Evolutionary conservation across 1,140 invertebrate species (phyloP), one percentile per base, ranked within the genome.

Genomic region (Drosophila nebulosa): DNA sequence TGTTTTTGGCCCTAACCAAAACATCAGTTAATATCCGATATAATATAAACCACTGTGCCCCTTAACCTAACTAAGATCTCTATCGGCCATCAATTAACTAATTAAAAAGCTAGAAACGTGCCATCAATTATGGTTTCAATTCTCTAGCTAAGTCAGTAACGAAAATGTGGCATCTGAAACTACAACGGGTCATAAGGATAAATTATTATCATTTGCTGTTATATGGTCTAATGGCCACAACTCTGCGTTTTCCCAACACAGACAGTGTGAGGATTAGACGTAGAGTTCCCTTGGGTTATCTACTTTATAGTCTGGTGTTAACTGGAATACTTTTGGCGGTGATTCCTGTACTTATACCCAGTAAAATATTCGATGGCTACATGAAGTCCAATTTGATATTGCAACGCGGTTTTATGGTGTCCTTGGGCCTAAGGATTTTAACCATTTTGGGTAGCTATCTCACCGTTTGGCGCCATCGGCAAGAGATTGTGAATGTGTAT

Each of bases 321-420:
- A 51, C 36, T 3, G 7, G 6, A 4, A 1, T 36, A 1, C 9
- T 86, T 0, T 5, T 83, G 1, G 0, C 59, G 5, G 64, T 46
- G 24, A 24, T 74, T 2, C 72, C 69, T 21, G 62, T 12, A 0
- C 55, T 81, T 24, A 1, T 78, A 1, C 67, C 70, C 1, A 16
- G 9, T 1, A 39, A 10, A 10, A 6, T 72, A 0, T 9, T 64
- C n/a, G 63, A 53, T 0, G 62, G 52, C 3, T 86, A 86, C 18
- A 75, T 78, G 3, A 69, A 35, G 14, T 32, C 67, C 42, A 81
- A 81, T 52, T 62, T 81, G 4, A 30, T 88, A 1, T 63, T 86
- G 12, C 78, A 75, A 27, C 66, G 69, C 52, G 62, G 51, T 36
- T 61, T 72, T 6, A 18, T 71, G 22, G 27, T 65, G 2, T 32